Percentiles rank a stretch among this genome's conserved stretches.
Conservation (phyloP, 2,113 vertebrate genomes). For the Brachypteracias leptosomus region DNA sequence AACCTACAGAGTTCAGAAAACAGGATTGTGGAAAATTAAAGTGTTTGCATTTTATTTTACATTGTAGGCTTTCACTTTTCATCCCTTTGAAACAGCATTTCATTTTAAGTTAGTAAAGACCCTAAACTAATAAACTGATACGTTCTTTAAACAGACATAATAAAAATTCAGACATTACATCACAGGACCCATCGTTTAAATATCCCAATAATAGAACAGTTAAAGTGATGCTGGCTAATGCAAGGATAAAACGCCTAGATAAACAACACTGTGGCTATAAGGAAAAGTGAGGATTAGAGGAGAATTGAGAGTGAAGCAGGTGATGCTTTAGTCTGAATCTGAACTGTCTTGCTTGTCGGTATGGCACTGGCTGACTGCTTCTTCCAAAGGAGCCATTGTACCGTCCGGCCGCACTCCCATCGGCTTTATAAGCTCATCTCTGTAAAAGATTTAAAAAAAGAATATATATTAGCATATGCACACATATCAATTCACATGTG, state of each 20-base stretch:
- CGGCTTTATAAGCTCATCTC: constrained; percentile 93
- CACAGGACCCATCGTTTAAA: constrained; percentile 62
- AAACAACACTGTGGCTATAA: constrained; percentile 67
- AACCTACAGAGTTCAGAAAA: constrained; percentile 19
- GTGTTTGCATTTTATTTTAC: neutral
- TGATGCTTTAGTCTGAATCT: constrained; percentile 85
- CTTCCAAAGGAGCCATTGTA: constrained; percentile 91
- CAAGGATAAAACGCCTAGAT: constrained; percentile 71
- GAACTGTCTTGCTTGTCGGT: constrained; percentile 82
- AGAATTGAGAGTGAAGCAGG: constrained; percentile 53
- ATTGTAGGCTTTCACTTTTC: constrained; percentile 1
- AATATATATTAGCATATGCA: constrained; percentile 62
- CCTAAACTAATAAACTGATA: constrained; percentile 35
- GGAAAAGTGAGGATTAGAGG: constrained; percentile 64
- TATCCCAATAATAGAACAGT: constrained; percentile 63
- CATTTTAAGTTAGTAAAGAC: constrained; percentile 47
- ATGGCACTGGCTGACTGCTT: constrained; percentile 79
- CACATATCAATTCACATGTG: constrained; percentile 27
- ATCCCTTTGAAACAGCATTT: constrained; percentile 1
- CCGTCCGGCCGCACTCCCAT: constrained; percentile 93
- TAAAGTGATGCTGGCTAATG: constrained; percentile 67
- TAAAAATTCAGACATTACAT: constrained; percentile 56
- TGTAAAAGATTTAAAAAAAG: constrained; percentile 68
- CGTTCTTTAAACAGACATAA: constrained; percentile 45
- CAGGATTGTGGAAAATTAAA: neutral